Conservation (phyloP, 2,888 invertebrate genomes). For the Stenodera caucasica region DNA sequence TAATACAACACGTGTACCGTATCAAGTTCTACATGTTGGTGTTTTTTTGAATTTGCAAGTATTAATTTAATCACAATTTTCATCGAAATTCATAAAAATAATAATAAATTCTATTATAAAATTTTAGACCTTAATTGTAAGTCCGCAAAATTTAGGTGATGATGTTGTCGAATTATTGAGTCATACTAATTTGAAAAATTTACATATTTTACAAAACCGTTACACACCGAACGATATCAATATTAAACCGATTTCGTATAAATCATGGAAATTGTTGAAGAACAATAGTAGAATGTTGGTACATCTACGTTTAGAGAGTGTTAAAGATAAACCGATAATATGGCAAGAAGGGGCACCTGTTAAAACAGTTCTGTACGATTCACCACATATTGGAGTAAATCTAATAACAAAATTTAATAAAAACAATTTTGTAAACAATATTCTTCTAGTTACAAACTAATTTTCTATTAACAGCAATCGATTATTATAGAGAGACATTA, state of each 20-base stretch:
- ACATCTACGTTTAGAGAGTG: conserved; percentile 68
- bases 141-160: conserved; percentile 75
- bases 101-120: too few species aligned
- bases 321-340: conserved; percentile 62
- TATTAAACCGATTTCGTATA: conserved; percentile 57
- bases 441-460: conserved; percentile 57
- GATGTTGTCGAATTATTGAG: conserved; percentile 70
- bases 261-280: conserved; percentile 57
- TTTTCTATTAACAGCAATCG: conserved; percentile 60
- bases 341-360: conserved; percentile 74
- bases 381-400: conserved; percentile 63
- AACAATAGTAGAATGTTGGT: conserved; percentile 65
- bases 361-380: conserved; percentile 65
- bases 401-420: not conserved
- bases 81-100: conserved; percentile 1
- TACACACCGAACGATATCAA: conserved; percentile 63
- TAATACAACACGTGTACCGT: conserved; percentile 71
- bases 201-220: conserved; percentile 74
- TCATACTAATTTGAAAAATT: conserved; percentile 65
- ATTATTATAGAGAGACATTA: conserved; percentile 65
- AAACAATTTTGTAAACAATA: not conserved
- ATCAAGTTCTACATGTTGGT: conserved; percentile 73
- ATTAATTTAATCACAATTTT: conserved; percentile 16
- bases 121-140: conserved; percentile 63
- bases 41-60: conserved; percentile 74